Percentiles rank a stretch among this genome's conserved stretches.
These are phyloP conservation scores for Pelecanus crispus DNA, from an alignment of 2,113 vertebrate species.

Conservation along the genomic window DNA sequence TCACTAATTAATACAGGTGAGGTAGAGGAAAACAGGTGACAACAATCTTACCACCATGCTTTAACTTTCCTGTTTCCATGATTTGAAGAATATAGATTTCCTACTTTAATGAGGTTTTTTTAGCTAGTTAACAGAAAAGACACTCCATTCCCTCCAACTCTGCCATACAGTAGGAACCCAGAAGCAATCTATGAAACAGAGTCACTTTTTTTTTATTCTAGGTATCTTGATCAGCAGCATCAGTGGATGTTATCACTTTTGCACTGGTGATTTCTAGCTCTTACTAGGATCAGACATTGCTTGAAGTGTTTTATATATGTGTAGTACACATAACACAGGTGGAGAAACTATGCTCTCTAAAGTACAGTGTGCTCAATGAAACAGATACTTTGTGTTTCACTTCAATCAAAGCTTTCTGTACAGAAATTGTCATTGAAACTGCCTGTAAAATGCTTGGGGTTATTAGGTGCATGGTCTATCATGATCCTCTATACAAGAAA, in stretches of 20 bases:
- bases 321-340: not conserved
- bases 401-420: not conserved
- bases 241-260: not conserved
- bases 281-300: not conserved
- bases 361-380: not conserved
- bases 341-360: not conserved
- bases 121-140: not conserved
- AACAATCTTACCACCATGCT: not conserved
- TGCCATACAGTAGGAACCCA: not conserved
- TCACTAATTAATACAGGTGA: not conserved
- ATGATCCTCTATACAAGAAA: not conserved
- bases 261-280: not conserved
- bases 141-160: not conserved
- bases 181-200: not conserved
- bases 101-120: not conserved
- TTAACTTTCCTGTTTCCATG: not conserved
- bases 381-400: not conserved
- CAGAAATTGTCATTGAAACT: not conserved
- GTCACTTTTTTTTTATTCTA: not conserved
- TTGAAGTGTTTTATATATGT: not conserved
- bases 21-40: not conserved
- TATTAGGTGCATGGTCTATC: not conserved
- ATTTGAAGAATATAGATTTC: not conserved
- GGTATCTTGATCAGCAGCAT: not conserved
- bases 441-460: not conserved